These are phyloP conservation scores for Argyrosomus japonicus DNA, from an alignment of 2,113 vertebrate species.

Conservation along the genomic window DNA sequence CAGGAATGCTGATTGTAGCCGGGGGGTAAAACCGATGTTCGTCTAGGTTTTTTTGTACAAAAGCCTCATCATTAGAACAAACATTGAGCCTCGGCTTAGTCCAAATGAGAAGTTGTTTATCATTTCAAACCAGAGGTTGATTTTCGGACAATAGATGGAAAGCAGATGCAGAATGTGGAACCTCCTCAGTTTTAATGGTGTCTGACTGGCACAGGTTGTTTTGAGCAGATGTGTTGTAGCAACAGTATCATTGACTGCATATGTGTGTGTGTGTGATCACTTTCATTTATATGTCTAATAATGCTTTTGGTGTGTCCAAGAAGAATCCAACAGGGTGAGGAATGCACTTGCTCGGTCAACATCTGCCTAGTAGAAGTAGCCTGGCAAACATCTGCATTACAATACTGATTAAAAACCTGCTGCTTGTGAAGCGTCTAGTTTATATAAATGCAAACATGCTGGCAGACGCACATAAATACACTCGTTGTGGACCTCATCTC, in stretches of 20 bases:
- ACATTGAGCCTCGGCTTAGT: slow-evolving; percentile 10
- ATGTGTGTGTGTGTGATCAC: slow-evolving; percentile 7
- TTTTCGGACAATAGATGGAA: slow-evolving; percentile 61
- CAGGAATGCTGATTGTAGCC: slow-evolving; percentile 50
- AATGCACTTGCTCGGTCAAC: slow-evolving; percentile 55
- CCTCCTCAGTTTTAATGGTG: slow-evolving; percentile 50
- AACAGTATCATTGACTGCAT: slow-evolving; percentile 47
- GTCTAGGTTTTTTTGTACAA: slow-evolving; percentile 19
- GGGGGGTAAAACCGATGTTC: slow-evolving; percentile 27
- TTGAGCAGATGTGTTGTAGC: slow-evolving; percentile 67
- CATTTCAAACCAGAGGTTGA: slow-evolving; percentile 41
- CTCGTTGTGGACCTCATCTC: too few relatives aligned
- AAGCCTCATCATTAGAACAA: slow-evolving; percentile 28
- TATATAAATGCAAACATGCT: slow-evolving; percentile 27
- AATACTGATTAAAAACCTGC: slow-evolving; percentile 35
- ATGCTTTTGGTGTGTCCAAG: slow-evolving; percentile 37
- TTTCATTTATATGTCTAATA: slow-evolving; percentile 9
- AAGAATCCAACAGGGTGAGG: slow-evolving; percentile 15
- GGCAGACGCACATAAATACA: neutral
- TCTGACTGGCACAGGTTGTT: slow-evolving; percentile 64
- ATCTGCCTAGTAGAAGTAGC: slow-evolving; percentile 43
- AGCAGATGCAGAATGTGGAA: slow-evolving; percentile 70
- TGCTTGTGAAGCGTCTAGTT: slow-evolving; percentile 24
- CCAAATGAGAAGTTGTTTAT: slow-evolving; percentile 61
- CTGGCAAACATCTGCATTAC: slow-evolving; percentile 24